Base-by-base conservation (phyloP, 2,888 invertebrate genomes). In the Fragum sueziense region DNA sequence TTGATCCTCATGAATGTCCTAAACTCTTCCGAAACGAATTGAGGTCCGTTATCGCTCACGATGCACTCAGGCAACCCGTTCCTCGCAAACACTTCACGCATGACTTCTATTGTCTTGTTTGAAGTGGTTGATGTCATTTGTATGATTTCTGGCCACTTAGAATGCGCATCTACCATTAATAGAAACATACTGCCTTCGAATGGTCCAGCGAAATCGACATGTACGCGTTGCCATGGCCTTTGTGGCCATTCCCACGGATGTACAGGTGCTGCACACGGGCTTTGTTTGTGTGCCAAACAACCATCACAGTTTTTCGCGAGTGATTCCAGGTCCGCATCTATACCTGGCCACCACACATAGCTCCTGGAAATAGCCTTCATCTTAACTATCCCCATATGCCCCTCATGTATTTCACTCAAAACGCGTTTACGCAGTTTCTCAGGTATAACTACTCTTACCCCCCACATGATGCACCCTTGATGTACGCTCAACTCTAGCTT, bases 201-300 rank as follows among this genome's bases (percentile, higher is more conserved):
- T 34, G 92, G 93, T 14, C 93, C 93, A 20, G 93, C 92, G 87
- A 92, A 93, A 84, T 94, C 94, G 22, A 93, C 86, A 85, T 94
- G 93, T 4, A 94, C 80, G 25, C 93, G 85, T 74, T 92, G 86
- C 91, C 91, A 92, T 17, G 90, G 88, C 70, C 85, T 78, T 7
- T 75, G 81, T 31, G 91, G 85, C 41, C 52, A 80, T 29, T 84
- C 76, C 91, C 91, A 91, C n/a, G 90, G 84, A 54, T 85, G 83
- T 1, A 90, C 80, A 1, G 81, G 78, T 22, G 81, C 80, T 61
- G 85, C 83, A 54, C 75, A 54, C 20, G 88, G 89, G 1, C 54
- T 65, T 34, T 80, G 85, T 14, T 84, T 80, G 9, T 34, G 31
- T 17, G 34, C 9, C 52, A 75, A 70, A 69, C 83, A 85, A 1